Base-by-base conservation (phyloP, 92 coral and sea anemone genomes). In the Nematostella vectensis region DNA sequence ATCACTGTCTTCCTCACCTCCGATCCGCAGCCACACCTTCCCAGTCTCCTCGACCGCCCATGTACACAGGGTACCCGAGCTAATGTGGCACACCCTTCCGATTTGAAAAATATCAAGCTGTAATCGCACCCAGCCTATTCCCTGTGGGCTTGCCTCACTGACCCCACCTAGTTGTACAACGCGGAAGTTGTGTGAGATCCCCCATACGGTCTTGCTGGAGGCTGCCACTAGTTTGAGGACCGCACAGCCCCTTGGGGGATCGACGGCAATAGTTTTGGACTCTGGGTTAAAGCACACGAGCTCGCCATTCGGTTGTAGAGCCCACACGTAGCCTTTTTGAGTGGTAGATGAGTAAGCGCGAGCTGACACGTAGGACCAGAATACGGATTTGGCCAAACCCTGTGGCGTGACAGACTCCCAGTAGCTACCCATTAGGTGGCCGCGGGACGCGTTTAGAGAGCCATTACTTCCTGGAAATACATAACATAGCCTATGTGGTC, bases 41-140 rank as follows among this genome's bases (percentile, higher is more conserved):
- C 98, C 98, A 3, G 61, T 50, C 11, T 66, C 77, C 37, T 91
- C 98, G 30, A 91, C 95, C 0, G 95, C 98, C 98, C 98, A 91
- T 20, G 94, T 88, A 65, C 83, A 81, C 29, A 91, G 82, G 17
- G 78, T 68, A 10, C 98, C 98, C 18, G 88, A 80, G 57, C 98
- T 85, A 40, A 91, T 67, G 57, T 91, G 98, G 28, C 61, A 60
- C n/a, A 91, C 89, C 17, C 75, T 80, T 25, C 80, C 76, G 11
- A 91, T 72, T 33, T 73, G 76, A 37, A 81, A 88, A 29, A 48
- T 73, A n/a, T 53, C 38, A n/a, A 91, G 73, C 4, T 53, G 57
- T 27, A 85, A 27, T 40, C 74, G 59, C 29, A 71, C 68, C 98
- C 98, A 91, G 50, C 68, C 77, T 42, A 81, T 69, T 18, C 98